Conservation (phyloP, 1,140 invertebrate species). For the Helicoverpa armigera region DNA sequence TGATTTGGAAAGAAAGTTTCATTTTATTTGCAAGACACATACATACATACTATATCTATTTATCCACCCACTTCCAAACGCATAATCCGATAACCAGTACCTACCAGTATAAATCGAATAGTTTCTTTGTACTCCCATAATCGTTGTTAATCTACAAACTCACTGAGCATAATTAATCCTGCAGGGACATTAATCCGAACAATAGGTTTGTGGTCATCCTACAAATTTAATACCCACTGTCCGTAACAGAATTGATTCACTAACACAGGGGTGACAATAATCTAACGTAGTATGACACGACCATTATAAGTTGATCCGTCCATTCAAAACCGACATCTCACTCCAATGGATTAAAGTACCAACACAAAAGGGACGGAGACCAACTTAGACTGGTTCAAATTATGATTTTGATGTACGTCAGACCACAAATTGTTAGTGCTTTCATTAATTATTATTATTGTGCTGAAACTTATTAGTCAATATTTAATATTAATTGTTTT, state of each 20-base stretch:
- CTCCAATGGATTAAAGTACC: neutral
- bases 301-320: conserved; percentile 39
- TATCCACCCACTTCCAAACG: too few relatives aligned
- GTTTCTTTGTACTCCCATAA: too few relatives aligned
- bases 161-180: conserved; percentile 24
- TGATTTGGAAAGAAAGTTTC: too few relatives aligned
- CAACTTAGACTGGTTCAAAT: conserved; percentile 34
- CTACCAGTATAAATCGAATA: too few relatives aligned
- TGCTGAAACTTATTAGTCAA: conserved; percentile 23
- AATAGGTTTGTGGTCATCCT: conserved; percentile 24
- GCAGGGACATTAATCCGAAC: neutral
- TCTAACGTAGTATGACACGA: conserved; percentile 16
- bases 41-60: too few relatives aligned
- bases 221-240: conserved; percentile 39
- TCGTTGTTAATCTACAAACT: neutral
- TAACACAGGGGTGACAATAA: conserved; percentile 47
- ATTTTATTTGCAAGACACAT: too few relatives aligned
- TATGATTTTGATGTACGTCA: conserved; percentile 25
- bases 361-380: neutral
- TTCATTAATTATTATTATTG: conserved; percentile 7
- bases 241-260: conserved; percentile 39
- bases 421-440: conserved; percentile 23
- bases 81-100: too few relatives aligned
- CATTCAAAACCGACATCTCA: conserved; percentile 7
- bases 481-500: conserved; percentile 15